Evolutionary conservation across 2,113 vertebrate species (phyloP), one percentile per base, ranked within the genome.

Genomic region (Anhinga rufa): DNA sequence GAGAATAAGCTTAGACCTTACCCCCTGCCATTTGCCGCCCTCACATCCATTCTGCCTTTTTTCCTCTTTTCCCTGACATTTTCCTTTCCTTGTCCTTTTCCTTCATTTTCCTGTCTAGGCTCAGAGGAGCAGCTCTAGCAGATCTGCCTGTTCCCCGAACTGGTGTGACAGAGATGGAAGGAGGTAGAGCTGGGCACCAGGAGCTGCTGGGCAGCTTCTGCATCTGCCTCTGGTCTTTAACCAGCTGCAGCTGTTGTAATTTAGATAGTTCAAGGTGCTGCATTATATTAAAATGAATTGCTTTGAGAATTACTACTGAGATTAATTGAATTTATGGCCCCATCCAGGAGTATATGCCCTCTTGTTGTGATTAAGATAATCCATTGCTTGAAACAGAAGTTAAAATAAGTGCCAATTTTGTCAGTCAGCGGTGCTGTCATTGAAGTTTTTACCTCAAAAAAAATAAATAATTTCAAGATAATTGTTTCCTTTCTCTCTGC

Each of bases 401-500:
- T 94, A 94, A 94, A 98, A 96, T 54, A 83, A 61, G 34, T 21
- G 51, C 55, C 55, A 84, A 61, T 95, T 88, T 87, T 87, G 87
- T 83, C 92, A 89, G 84, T 77, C 91, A 78, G 82, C 2, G 3
- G 51, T 34, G 40, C 28, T 68, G 58, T 26, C 44, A 82, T 12
- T 94, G 52, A 58, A 74, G 55, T 21, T 75, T 97, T 92, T 96
- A 90, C 82, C 86, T 91, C 82, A 13, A 86, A 93, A 96, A 86
- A 40, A 60, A 60, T n/a, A 87, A 87, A 66, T 52, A 93, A 90
- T 52, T 51, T 95, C 76, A 96, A 95, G 68, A 61, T 96, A 97
- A 98, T 97, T 95, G 92, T 98, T 98, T 98, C 95, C 48, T 76
- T 97, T 96, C 88, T 95, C 65, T 88, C 72, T 42, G 77, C 82